phyloP scores from a whole-genome alignment of 2,797 vertebrate species.

The Bryconaethiops microstoma region DNA sequence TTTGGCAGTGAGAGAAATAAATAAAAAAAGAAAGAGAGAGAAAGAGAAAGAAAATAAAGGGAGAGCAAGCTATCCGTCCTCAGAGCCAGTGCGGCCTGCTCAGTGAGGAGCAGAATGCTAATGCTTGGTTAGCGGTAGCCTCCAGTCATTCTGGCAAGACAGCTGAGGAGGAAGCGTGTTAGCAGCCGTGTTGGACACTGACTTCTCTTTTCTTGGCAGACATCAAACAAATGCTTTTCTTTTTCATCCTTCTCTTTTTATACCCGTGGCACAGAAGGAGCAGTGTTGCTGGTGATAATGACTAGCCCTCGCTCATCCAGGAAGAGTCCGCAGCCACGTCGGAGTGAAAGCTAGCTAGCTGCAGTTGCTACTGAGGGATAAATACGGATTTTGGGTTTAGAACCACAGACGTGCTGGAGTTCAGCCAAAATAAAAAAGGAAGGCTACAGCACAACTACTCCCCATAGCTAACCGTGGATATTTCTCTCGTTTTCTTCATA shows the following conservation, averaged over 20 bases:
- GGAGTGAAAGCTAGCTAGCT: not conserved
- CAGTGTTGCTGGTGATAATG: conserved; percentile 47
- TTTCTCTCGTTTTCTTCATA: conserved; percentile 3
- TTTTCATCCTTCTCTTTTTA: conserved; percentile 38
- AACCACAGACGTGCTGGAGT: not conserved
- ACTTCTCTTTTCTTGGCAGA: conserved; percentile 47
- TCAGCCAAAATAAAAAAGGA: not conserved
- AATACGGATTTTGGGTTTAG: conserved; percentile 17
- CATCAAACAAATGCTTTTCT: conserved; percentile 54
- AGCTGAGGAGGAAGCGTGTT: conserved; percentile 56
- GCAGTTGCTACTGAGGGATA: conserved; percentile 10
- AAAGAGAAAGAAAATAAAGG: conserved; percentile 2
- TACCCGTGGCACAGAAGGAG: conserved; percentile 36
- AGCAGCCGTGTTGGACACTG: conserved; percentile 51
- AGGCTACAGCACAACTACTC: not conserved
- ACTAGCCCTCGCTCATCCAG: conserved; percentile 30
- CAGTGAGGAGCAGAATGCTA: conserved; percentile 45
- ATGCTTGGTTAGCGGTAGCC: conserved; percentile 46
- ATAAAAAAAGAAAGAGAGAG: not conserved
- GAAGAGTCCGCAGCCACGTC: not conserved
- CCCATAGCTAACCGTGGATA: not conserved
- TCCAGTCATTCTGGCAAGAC: conserved; percentile 44
- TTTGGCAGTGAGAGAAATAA: not conserved
- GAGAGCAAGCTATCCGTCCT: conserved; percentile 11
- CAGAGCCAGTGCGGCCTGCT: conserved; percentile 9